Base-by-base conservation (phyloP, 1,140 invertebrate species). In the Heterodera carotae region DNA sequence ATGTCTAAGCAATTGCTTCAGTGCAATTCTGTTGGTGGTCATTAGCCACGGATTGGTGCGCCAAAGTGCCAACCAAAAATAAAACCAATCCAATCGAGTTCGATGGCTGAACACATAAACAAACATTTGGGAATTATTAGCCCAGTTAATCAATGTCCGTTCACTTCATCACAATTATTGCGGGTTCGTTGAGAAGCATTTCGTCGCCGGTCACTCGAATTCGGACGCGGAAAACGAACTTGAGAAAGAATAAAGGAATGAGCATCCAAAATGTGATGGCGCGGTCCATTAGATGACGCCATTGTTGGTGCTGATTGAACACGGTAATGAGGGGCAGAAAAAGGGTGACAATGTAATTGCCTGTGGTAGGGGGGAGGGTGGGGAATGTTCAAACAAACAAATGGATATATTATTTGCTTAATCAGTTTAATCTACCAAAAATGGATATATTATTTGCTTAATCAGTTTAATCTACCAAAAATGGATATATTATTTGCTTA, bases 81-180 rank as follows among this genome's bases (percentile, higher is more conserved):
- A 95, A 86, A 95, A 93, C 94, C 94, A 95, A 88, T 96, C 94
- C n/a, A 94, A 91, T 67, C 94, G 89, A 7, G 94, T 95, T 27
- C 93, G 90, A 88, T 95, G 94, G 87, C 72, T 74, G 25, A 56
- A 56, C 25, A 64, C 27, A 72, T n/a, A 62, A 62, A 18, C 7
- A 31, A 31, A 31, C n/a, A 62, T 1, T 66, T 8, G 62, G 29
- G 27, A 66, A 62, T 62, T 62, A n/a, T n/a, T 22, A 62, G 0
- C 8, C 60, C 8, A 31, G 18, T 31, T 15, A 62, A 62, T 1
- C 36, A 72, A 27, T 59, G n/a, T n/a, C n/a, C n/a, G 34, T 73
- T 6, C 22, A 74, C 72, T 95, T 95, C 91, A 94, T 93, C 10
- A 95, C 89, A 36, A 95, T 89, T 31, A 95, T 90, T 29, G 92